Percentiles rank a stretch among this genome's conserved stretches.
phyloP scores from a whole-genome alignment of 2,113 vertebrate species.

The Poecilia latipinna region DNA sequence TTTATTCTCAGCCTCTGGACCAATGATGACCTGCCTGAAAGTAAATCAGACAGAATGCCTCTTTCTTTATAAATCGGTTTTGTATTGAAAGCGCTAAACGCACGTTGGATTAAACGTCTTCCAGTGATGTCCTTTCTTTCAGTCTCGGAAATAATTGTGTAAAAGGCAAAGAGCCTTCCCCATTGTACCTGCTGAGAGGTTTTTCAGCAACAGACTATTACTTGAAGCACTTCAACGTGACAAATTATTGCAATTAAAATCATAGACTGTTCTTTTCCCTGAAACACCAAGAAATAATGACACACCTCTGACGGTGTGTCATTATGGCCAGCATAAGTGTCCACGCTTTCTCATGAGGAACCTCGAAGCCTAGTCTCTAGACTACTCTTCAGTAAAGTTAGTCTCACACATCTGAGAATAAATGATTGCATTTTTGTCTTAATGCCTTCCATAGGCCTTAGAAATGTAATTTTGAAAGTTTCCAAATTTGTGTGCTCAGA shows the following conservation, averaged over 20 bases:
- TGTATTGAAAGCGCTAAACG: slow-evolving; percentile 20
- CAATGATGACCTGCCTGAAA: slow-evolving; percentile 33
- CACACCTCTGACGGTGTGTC: slow-evolving; percentile 38
- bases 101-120: slow-evolving; percentile 16
- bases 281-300: slow-evolving; percentile 40
- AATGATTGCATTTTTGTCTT: slow-evolving; percentile 28
- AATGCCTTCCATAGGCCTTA: slow-evolving; percentile 1
- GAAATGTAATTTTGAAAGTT: background rate
- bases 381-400: slow-evolving; percentile 21
- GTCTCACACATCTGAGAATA: slow-evolving; percentile 29
- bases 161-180: slow-evolving; percentile 26
- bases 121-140: slow-evolving; percentile 19
- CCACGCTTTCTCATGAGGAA: slow-evolving; percentile 44
- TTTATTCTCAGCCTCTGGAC: slow-evolving; percentile 19
- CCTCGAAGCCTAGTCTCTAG: slow-evolving; percentile 29
- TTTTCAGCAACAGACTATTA: slow-evolving; percentile 30
- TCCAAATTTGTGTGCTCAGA: too few relatives aligned
- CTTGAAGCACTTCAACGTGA: slow-evolving; percentile 58
- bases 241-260: slow-evolving; percentile 58
- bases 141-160: slow-evolving; percentile 32
- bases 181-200: slow-evolving; percentile 12
- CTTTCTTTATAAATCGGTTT: background rate
- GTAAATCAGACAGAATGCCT: slow-evolving; percentile 16
- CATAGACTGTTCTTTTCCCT: slow-evolving; percentile 34
- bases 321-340: slow-evolving; percentile 45